These are phyloP conservation scores for Melanerpes aurifrons DNA, from an alignment of 2,113 vertebrate species.

Conservation along the genomic window DNA sequence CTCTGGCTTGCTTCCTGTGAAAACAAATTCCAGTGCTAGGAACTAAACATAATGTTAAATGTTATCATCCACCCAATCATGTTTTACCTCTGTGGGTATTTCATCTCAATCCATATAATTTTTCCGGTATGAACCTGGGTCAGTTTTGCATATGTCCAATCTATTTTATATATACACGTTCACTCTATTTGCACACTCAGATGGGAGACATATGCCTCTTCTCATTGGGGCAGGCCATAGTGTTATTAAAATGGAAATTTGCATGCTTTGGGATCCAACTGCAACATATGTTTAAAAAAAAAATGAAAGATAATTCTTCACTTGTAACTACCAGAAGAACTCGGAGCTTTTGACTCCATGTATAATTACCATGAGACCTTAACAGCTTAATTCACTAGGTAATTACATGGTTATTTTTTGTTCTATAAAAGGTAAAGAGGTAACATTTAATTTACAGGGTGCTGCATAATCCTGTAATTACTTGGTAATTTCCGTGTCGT, in stretches of 20 bases:
- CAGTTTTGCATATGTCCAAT: slow-evolving; percentile 70
- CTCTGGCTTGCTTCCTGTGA: not conserved
- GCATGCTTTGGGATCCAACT: slow-evolving; percentile 36
- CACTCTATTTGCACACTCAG: slow-evolving; percentile 71
- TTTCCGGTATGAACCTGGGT: slow-evolving; percentile 47
- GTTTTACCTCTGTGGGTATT: slow-evolving; percentile 50
- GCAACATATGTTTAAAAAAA: slow-evolving; percentile 66
- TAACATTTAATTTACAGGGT: slow-evolving; percentile 79
- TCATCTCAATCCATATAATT: slow-evolving; percentile 45
- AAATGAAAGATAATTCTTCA: slow-evolving; percentile 73
- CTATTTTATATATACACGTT: slow-evolving; percentile 63
- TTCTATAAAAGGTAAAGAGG: slow-evolving; percentile 78
- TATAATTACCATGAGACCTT: slow-evolving; percentile 77
- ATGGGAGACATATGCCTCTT: slow-evolving; percentile 69
- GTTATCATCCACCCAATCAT: slow-evolving; percentile 33
- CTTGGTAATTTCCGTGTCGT: slow-evolving; percentile 66
- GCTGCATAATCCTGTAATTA: slow-evolving; percentile 80
- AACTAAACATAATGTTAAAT: slow-evolving; percentile 29
- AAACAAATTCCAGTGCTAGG: slow-evolving; percentile 26
- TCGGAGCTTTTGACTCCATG: slow-evolving; percentile 72
- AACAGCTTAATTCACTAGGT: slow-evolving; percentile 77
- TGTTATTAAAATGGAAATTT: slow-evolving; percentile 73
- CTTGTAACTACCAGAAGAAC: slow-evolving; percentile 75
- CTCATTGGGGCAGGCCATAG: slow-evolving; percentile 66
- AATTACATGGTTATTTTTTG: slow-evolving; percentile 79